Conservation (phyloP, 2,888 invertebrate species). For the Leistus spinibarbis region DNA sequence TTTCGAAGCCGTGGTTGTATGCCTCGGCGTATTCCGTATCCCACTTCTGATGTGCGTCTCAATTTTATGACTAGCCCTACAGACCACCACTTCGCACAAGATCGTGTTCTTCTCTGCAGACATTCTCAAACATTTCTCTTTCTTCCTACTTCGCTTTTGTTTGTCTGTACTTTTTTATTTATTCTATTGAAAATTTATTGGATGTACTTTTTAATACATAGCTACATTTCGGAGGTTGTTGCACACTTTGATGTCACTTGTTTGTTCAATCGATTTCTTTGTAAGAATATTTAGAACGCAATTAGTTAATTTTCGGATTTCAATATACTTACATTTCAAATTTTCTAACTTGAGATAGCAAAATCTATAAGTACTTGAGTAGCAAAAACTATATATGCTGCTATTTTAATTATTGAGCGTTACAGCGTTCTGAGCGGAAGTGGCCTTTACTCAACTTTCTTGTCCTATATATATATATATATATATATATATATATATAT, state of each 20-base stretch:
- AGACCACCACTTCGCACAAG: constrained; percentile 5
- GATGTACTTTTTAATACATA: neutral
- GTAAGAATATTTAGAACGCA: neutral
- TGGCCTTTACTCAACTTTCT: too few relatives aligned
- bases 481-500: too few relatives aligned
- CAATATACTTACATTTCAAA: neutral
- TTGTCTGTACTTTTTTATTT: neutral
- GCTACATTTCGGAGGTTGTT: neutral
- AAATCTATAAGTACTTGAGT: too few relatives aligned
- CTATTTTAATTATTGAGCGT: too few relatives aligned
- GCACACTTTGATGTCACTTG: neutral
- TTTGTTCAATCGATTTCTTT: neutral
- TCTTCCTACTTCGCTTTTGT: neutral
- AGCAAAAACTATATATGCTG: too few relatives aligned
- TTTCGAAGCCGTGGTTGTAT: neutral
- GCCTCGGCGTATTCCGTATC: too few relatives aligned
- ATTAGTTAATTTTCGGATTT: neutral
- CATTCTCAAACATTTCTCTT: neutral
- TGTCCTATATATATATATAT: too few relatives aligned
- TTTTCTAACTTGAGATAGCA: too few relatives aligned
- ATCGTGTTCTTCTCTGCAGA: constrained; percentile 2
- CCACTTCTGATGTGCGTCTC: constrained; percentile 8
- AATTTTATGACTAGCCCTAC: constrained; percentile 10
- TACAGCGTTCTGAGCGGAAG: too few relatives aligned
- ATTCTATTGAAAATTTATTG: neutral